Percentiles rank a stretch among this genome's conserved stretches.
Evolutionary conservation across 2,888 invertebrate genomes (phyloP).

Genomic region (Agrochola lota): DNA sequence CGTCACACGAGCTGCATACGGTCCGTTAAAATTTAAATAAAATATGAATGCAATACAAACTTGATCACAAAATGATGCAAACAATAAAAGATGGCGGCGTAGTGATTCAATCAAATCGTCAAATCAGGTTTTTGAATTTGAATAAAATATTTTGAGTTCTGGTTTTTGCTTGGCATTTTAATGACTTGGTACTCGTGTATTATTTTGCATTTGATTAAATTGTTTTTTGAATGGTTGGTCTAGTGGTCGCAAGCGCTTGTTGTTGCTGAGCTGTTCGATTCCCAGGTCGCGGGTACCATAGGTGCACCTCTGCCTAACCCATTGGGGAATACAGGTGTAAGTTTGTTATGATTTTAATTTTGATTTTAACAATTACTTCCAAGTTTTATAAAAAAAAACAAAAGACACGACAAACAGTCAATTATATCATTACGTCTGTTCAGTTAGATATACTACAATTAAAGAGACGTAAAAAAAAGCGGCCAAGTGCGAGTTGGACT

Average conservation of each 20-base stretch:
- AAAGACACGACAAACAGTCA: neutral
- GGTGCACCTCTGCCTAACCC: neutral
- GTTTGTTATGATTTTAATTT: neutral
- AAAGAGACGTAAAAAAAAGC: neutral
- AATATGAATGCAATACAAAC: conserved; percentile 1
- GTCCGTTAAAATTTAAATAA: neutral
- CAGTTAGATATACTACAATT: neutral
- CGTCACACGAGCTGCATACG: conserved; percentile 34
- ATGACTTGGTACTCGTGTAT: neutral
- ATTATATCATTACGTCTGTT: neutral
- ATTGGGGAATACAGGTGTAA: neutral
- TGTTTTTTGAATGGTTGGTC: too few relatives aligned
- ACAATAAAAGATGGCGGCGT: conserved; percentile 18
- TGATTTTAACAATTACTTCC: neutral
- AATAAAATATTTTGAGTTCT: conserved; percentile 13
- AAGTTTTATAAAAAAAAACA: neutral
- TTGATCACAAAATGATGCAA: conserved; percentile 22
- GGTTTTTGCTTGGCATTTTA: conserved; percentile 6
- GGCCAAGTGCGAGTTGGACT: too few relatives aligned
- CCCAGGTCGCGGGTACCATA: too few relatives aligned
- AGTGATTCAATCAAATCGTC: conserved; percentile 1
- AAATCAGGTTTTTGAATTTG: conserved; percentile 36
- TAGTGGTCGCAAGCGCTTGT: too few relatives aligned
- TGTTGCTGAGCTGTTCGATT: neutral
- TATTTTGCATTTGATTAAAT: neutral